These are phyloP conservation scores for Pseudomyrmex flavicornis DNA, from an alignment of 1,140 invertebrate species.

Conservation along the genomic window DNA sequence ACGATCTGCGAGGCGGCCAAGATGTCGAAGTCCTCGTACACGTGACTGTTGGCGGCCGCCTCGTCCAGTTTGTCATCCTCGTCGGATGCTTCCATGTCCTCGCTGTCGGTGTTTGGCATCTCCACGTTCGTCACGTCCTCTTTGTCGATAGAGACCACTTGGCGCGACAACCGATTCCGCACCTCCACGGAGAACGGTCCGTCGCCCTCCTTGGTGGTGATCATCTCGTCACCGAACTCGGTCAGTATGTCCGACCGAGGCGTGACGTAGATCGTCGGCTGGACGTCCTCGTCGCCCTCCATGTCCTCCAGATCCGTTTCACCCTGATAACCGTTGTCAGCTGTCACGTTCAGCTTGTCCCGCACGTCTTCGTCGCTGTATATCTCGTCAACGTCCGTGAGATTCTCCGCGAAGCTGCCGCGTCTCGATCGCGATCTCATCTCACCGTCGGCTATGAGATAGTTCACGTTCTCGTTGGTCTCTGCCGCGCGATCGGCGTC, in stretches of 20 bases:
- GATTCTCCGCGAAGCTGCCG: slow-evolving; percentile 76
- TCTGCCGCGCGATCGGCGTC: slow-evolving; percentile 44
- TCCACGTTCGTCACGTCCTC: neutral
- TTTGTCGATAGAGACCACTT: slow-evolving; percentile 31
- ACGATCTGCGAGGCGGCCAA: slow-evolving; percentile 79
- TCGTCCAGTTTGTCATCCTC: slow-evolving; percentile 58
- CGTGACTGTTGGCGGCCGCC: slow-evolving; percentile 69
- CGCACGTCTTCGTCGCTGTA: slow-evolving; percentile 76
- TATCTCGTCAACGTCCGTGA: slow-evolving; percentile 83
- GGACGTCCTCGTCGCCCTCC: slow-evolving; percentile 78
- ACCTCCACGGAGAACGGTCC: slow-evolving; percentile 83
- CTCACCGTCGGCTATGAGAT: slow-evolving; percentile 63
- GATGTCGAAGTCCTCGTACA: slow-evolving; percentile 76
- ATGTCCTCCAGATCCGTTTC: slow-evolving; percentile 83
- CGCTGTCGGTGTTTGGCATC: slow-evolving; percentile 79
- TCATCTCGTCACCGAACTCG: slow-evolving; percentile 81
- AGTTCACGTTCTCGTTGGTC: slow-evolving; percentile 49
- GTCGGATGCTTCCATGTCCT: slow-evolving; percentile 82
- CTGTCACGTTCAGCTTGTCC: slow-evolving; percentile 56
- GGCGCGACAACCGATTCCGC: slow-evolving; percentile 80
- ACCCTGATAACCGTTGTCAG: slow-evolving; percentile 66
- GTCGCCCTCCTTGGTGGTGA: slow-evolving; percentile 83
- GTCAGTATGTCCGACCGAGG: slow-evolving; percentile 76
- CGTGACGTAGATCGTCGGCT: slow-evolving; percentile 71
- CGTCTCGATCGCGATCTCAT: slow-evolving; percentile 64